Percentiles rank a stretch among this genome's conserved stretches.
phyloP scores from a whole-genome alignment of 2,113 vertebrate species.

The Calyptomena viridis region DNA sequence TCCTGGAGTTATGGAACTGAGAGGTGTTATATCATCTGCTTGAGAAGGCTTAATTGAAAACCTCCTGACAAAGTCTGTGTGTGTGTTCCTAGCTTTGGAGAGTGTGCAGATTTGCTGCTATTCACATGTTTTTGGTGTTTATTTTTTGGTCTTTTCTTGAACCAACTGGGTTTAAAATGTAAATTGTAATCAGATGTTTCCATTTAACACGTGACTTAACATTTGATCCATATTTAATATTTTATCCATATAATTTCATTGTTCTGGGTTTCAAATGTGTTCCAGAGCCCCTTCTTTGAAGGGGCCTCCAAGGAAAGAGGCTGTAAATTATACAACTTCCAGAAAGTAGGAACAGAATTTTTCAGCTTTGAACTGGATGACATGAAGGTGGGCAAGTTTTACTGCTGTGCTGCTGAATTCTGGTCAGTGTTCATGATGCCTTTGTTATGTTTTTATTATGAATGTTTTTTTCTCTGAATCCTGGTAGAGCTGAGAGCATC shows the following conservation, averaged over 20 bases:
- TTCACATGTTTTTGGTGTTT: background rate
- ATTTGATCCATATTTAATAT: background rate
- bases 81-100: background rate
- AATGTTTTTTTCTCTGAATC: background rate
- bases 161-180: background rate
- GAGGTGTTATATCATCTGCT: background rate
- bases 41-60: background rate
- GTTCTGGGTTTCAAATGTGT: background rate
- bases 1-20: background rate
- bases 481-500: background rate
- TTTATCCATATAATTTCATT: background rate
- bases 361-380: background rate
- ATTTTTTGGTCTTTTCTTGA: background rate
- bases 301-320: background rate
- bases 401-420: background rate
- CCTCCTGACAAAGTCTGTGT: background rate
- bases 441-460: background rate
- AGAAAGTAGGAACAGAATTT: background rate
- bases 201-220: background rate
- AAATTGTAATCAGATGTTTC: background rate
- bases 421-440: background rate
- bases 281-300: background rate
- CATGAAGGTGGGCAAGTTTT: background rate
- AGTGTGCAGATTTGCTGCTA: background rate
- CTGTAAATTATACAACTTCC: background rate